Base-by-base conservation (phyloP, 2,888 invertebrate genomes). In the Microchrysa polita region DNA sequence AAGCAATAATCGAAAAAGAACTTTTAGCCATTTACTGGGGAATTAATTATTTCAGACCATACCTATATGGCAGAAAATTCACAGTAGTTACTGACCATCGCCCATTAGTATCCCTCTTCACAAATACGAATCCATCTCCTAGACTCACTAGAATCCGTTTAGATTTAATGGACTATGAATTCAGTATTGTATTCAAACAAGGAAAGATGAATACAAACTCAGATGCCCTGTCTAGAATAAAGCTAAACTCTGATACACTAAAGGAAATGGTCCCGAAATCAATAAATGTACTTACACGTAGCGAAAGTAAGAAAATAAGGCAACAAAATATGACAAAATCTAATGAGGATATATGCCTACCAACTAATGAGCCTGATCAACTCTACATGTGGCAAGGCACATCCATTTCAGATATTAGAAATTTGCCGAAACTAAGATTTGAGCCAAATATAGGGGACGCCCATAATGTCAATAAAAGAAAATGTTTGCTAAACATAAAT, bases 21-120 rank as follows among this genome's bases (percentile, higher is more conserved):
- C n/a, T n/a, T n/a, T n/a, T n/a, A n/a, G n/a, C n/a, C n/a, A n/a
- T 18, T 9, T 16, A 55, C 5, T 55, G n/a, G 55, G 55, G 55
- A 55, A 55, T 55, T 10, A 55, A 55, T 55, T 55, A 10, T 14
- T 55, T 55, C 55, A 55, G n/a, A 55, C 9, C 55, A 10, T 55
- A 55, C n/a, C 20, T 55, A 14, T 55, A 16, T 14, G 55, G 55
- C n/a, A 5, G 20, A 55, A 55, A 55, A 55, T 55, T 55, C n/a
- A 55, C n/a, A 18, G 55, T 57, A n/a, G n/a, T n/a, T n/a, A n/a
- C n/a, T n/a, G n/a, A n/a, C n/a, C n/a, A n/a, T n/a, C n/a, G 57
- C 7, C 55, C 55, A 10, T 14, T 55, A 55, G 55, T 14, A 14
- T 18, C n/a, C n/a, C n/a, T 55, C 10, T 55, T 55, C 20, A 16